Conservation (phyloP, 2,797 vertebrate species). For the Oceanodroma leucorhoa region DNA sequence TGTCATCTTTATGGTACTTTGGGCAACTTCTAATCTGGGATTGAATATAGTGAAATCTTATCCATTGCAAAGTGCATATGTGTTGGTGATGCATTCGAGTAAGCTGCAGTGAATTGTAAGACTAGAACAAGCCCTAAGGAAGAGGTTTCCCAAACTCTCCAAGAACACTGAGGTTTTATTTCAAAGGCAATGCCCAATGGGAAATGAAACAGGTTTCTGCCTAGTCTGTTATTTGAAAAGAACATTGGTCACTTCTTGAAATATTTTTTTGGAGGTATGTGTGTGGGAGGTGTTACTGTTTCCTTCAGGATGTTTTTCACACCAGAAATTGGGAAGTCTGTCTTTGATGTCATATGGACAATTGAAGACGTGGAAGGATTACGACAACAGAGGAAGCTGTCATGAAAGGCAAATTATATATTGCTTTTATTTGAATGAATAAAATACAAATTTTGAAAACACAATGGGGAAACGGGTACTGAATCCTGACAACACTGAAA, state of each 20-base stretch:
- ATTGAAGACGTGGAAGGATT: not conserved
- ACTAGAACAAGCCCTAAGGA: not conserved
- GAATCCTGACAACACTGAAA: not conserved
- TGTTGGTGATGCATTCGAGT: not conserved
- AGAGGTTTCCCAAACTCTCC: not conserved
- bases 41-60: not conserved
- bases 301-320: not conserved
- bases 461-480: not conserved
- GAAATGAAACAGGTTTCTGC: not conserved
- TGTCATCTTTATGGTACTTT: not conserved
- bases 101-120: not conserved
- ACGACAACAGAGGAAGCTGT: not conserved
- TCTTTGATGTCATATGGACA: not conserved
- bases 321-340: not conserved
- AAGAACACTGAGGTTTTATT: not conserved
- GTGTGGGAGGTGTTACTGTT: not conserved
- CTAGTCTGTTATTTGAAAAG: not conserved
- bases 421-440: not conserved
- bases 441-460: not conserved
- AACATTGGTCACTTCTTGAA: not conserved
- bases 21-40: not conserved
- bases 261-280: not conserved
- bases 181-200: not conserved
- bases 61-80: not conserved
- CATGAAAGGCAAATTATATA: not conserved